These are phyloP conservation scores for Petrocephalus microphthalmus DNA, from an alignment of 2,113 vertebrate genomes.

Conservation along the genomic window DNA sequence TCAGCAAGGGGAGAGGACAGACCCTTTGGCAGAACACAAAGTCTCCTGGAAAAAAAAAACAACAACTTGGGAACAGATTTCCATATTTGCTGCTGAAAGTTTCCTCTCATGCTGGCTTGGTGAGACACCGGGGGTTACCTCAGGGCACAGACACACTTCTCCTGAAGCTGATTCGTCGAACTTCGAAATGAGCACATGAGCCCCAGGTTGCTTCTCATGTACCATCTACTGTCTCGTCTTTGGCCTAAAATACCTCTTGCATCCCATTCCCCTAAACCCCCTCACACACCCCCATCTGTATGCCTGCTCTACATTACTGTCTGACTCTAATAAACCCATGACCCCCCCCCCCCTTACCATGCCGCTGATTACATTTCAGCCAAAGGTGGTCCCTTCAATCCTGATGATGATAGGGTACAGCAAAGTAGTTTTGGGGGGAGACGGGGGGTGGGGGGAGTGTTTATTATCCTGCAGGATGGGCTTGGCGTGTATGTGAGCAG, in stretches of 20 bases:
- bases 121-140: background rate
- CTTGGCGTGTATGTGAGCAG: background rate
- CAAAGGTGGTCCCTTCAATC: slow-evolving; percentile 28
- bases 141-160: background rate
- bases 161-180: background rate
- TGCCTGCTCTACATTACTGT: slow-evolving; percentile 19
- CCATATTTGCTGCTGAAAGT: background rate
- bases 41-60: background rate
- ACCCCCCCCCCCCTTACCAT: background rate
- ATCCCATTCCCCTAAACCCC: background rate
- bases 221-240: background rate
- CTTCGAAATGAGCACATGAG: background rate
- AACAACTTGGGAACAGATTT: background rate
- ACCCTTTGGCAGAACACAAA: background rate
- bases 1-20: background rate
- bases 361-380: slow-evolving; percentile 21
- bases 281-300: background rate
- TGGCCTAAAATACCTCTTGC: background rate
- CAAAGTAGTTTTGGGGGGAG: background rate
- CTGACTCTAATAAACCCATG: slow-evolving; percentile 18
- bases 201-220: background rate
- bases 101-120: background rate
- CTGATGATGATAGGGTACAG: background rate
- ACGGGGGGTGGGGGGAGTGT: background rate
- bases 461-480: slow-evolving; percentile 22